A percentile compares a stretch with the other conserved stretches of the same genome.
These are phyloP conservation scores for Heliconius charithonia DNA, from an alignment of 2,888 invertebrate genomes.

Conservation along the genomic window DNA sequence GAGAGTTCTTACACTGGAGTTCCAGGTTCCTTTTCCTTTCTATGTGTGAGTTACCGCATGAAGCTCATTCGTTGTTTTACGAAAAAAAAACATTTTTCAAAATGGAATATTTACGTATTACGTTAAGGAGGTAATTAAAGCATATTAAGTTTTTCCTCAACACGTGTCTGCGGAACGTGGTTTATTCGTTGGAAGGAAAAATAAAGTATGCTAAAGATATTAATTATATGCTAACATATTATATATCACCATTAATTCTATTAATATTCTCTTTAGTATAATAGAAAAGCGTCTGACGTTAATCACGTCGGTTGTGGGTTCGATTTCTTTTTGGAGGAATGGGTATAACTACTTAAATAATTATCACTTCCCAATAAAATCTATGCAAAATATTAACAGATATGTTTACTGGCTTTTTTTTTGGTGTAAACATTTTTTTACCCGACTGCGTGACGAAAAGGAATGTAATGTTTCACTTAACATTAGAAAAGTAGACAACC, in stretches of 20 bases:
- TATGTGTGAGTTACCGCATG: too few relatives aligned
- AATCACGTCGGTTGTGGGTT: background rate
- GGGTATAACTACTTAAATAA: too few relatives aligned
- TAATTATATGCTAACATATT: slow-evolving; percentile 1
- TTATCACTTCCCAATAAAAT: too few relatives aligned
- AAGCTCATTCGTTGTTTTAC: too few relatives aligned
- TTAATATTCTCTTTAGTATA: background rate
- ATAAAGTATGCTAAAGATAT: slow-evolving; percentile 18
- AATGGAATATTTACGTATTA: background rate
- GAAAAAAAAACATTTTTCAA: background rate
- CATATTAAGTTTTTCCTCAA: slow-evolving; percentile 18
- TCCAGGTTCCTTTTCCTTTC: too few relatives aligned
- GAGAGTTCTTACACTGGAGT: too few relatives aligned
- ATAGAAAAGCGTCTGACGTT: background rate
- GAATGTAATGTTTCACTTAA: too few relatives aligned
- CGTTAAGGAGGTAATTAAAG: slow-evolving; percentile 11
- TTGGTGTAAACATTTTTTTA: too few relatives aligned
- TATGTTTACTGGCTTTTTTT: too few relatives aligned
- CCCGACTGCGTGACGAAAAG: too few relatives aligned
- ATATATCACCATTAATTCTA: background rate
- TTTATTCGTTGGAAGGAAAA: slow-evolving; percentile 19
- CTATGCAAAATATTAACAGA: too few relatives aligned
- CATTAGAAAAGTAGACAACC: too few relatives aligned
- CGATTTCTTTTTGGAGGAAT: background rate
- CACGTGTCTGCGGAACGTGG: slow-evolving; percentile 16